Conservation (phyloP, 2,797 vertebrate genomes). For the Tolypeutes matacus region DNA sequence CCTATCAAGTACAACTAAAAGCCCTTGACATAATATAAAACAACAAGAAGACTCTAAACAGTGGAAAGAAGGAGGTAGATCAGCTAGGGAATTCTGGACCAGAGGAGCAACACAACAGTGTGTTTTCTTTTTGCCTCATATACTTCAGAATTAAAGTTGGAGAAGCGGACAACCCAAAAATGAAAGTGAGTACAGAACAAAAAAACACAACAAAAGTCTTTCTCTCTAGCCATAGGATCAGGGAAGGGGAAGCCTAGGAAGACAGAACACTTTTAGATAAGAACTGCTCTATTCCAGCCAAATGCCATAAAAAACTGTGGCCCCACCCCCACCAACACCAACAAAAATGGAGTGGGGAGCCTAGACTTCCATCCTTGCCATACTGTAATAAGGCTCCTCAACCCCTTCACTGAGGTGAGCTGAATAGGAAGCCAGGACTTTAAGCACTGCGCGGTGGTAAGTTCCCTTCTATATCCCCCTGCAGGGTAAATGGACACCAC, state of each 20-base stretch:
- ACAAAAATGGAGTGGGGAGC: too few relatives aligned
- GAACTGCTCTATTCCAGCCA: background rate
- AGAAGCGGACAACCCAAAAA: background rate
- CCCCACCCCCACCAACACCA: background rate
- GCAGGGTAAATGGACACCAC: too few relatives aligned
- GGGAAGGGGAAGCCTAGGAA: background rate
- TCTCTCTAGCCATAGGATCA: background rate
- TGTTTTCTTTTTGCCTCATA: background rate
- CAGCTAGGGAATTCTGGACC: background rate
- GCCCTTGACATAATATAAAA: background rate
- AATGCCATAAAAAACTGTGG: background rate
- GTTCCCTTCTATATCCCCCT: too few relatives aligned
- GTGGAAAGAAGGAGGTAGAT: background rate
- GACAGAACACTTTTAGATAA: background rate
- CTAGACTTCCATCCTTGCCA: too few relatives aligned
- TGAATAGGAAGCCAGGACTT: background rate
- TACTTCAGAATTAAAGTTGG: background rate
- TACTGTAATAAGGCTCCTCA: too few relatives aligned
- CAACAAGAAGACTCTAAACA: background rate
- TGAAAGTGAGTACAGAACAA: background rate
- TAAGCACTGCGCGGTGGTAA: too few relatives aligned
- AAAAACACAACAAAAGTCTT: too few relatives aligned
- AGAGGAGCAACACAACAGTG: background rate
- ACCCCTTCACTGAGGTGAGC: background rate
- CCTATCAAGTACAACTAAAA: background rate